Conservation (phyloP, 2,113 vertebrate species). For the Catharus minimus region DNA sequence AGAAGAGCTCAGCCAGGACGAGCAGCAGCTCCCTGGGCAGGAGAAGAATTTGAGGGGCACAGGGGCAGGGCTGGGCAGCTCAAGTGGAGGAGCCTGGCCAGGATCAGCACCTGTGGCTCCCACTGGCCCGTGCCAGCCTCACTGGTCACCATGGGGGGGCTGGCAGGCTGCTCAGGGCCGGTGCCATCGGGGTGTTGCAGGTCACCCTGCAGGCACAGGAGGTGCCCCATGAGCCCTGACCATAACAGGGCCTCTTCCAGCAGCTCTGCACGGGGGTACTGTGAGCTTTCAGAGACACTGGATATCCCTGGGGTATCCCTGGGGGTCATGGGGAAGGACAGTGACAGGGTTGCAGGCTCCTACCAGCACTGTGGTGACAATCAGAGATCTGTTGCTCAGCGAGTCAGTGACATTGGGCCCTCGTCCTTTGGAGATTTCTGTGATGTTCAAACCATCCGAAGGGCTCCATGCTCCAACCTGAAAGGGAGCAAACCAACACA, state of each 20-base stretch:
- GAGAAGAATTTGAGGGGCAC: too few relatives aligned
- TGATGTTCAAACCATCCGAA: constrained; percentile 93
- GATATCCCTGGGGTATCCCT: accelerated
- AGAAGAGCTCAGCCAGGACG: accelerated
- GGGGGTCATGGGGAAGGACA: neutral
- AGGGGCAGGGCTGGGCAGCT: neutral
- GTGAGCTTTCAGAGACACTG: neutral
- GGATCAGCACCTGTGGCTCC: neutral
- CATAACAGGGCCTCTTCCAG: accelerated
- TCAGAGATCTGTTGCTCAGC: constrained; percentile 92
- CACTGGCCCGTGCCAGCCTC: neutral
- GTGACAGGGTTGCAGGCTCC: neutral
- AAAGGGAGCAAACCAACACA: neutral
- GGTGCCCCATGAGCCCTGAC: neutral
- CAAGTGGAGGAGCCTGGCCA: neutral
- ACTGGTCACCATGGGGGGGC: accelerated
- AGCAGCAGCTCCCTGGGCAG: neutral
- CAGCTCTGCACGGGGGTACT: neutral
- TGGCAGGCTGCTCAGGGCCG: neutral
- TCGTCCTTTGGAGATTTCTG: constrained; percentile 87
- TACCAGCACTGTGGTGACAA: constrained; percentile 98
- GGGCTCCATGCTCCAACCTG: constrained; percentile 98
- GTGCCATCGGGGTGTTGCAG: accelerated
- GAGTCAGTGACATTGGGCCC: constrained; percentile 97
- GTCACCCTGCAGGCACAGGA: neutral